phyloP scores from a whole-genome alignment of 2,113 vertebrate species.

The Pangasianodon gigas region DNA sequence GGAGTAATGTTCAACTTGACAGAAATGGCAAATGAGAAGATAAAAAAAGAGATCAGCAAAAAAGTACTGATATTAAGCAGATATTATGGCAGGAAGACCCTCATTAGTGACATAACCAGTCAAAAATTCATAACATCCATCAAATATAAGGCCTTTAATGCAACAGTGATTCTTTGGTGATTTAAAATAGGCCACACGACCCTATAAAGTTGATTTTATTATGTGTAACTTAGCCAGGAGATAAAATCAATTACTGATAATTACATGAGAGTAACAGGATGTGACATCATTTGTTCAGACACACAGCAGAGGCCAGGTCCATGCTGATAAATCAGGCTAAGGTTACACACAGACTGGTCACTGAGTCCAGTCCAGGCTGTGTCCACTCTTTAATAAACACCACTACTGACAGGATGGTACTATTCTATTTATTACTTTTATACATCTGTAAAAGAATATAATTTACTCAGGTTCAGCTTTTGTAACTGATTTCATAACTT shows the following conservation, averaged over 20 bases:
- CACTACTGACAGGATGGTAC: neutral
- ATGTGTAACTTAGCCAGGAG: neutral
- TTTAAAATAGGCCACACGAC: too few species aligned
- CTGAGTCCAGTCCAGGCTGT: constrained; percentile 13
- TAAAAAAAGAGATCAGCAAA: too few species aligned
- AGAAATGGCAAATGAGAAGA: too few species aligned
- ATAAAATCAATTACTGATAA: neutral
- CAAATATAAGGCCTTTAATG: too few species aligned
- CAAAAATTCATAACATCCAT: too few species aligned
- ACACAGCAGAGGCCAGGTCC: neutral
- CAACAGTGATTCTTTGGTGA: too few species aligned
- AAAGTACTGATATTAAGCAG: too few species aligned
- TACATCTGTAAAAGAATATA: neutral
- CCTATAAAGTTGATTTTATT: neutral
- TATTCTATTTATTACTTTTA: neutral
- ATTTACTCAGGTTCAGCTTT: neutral
- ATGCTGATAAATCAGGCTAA: neutral
- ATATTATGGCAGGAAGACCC: too few species aligned
- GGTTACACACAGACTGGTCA: constrained; percentile 17
- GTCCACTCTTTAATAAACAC: neutral
- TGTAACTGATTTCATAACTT: neutral
- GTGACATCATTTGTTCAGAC: neutral
- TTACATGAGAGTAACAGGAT: neutral
- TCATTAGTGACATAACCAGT: too few species aligned
- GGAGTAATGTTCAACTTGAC: too few species aligned